These are phyloP conservation scores for Myotis davidii DNA, from an alignment of 2,113 vertebrate genomes.

Conservation along the genomic window DNA sequence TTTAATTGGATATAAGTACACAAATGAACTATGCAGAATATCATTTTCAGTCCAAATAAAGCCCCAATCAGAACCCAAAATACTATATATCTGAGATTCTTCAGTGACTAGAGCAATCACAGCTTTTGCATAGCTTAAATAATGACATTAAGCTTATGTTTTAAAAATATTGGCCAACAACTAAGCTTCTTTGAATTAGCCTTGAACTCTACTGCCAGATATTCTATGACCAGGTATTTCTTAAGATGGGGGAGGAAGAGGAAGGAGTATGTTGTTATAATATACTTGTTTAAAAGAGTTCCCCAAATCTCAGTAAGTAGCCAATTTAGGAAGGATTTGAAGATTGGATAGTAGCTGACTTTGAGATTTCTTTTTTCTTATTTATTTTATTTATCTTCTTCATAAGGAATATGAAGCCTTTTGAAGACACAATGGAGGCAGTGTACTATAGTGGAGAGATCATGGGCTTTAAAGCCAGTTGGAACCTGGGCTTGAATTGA, in stretches of 20 bases:
- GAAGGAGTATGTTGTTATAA: slow-evolving; percentile 39
- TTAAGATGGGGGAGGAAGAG: not conserved
- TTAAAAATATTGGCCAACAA: not conserved
- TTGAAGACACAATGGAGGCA: slow-evolving; percentile 58
- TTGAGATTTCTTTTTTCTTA: not conserved
- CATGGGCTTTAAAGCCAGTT: slow-evolving; percentile 45
- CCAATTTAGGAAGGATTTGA: slow-evolving; percentile 53
- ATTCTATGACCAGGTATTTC: slow-evolving; percentile 31
- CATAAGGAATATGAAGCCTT: slow-evolving; percentile 51
- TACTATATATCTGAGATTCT: not conserved
- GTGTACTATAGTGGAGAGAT: slow-evolving; percentile 43
- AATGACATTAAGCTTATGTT: slow-evolving; percentile 45
- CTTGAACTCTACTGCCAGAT: slow-evolving; percentile 48
- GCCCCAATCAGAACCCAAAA: not conserved
- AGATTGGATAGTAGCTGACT: slow-evolving; percentile 43
- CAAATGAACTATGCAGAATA: slow-evolving; percentile 36
- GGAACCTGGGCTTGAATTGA: slow-evolving; percentile 48
- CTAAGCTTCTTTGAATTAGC: slow-evolving; percentile 36
- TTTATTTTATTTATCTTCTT: slow-evolving; percentile 62
- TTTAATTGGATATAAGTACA: slow-evolving; percentile 37
- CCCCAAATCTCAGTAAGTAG: slow-evolving; percentile 48
- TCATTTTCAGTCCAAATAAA: slow-evolving; percentile 19
- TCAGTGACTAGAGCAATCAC: slow-evolving; percentile 8
- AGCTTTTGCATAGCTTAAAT: slow-evolving; percentile 37
- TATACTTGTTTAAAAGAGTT: slow-evolving; percentile 33